Evolutionary conservation across 23 tunicate species (phyloP), one percentile per base, ranked within the genome.

Genomic region (Trididemnum nubilum): DNA sequence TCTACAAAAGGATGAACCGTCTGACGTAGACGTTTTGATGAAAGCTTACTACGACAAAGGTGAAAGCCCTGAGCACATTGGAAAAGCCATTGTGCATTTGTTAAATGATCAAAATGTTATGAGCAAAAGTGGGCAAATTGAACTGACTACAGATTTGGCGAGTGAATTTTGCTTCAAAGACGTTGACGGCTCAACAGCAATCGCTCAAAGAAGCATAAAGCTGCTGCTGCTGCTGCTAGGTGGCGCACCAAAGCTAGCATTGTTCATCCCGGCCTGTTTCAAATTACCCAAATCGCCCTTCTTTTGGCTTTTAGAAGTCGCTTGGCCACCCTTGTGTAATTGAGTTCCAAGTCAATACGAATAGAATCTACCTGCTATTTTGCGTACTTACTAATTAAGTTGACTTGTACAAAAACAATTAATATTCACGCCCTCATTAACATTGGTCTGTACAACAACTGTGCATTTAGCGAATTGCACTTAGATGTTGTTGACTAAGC

Each of bases 131-230:
- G 89, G 89, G 19, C 51, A 89, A 44, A 78, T 84, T 21, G 19
- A 78, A 12, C 34, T 79, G 35, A 77, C 89, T 52, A 89, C 85
- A 22, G 95, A 89, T 44, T 5, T 89, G 0, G 95, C 83, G 19
- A 70, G 33, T 28, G 81, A 84, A 59, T 78, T 34, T 40, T 30
- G 40, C 1, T 60, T 84, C 31, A 60, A 33, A 24, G 95, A 89
- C 67, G 69, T 75, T 64, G 86, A 79, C 54, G 95, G 95, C 9
- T 44, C 54, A 44, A 44, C 54, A 7, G 12, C 54, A 44, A 15
- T 15, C 9, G 9, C 15, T 44, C 54, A 44, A 44, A 44, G 15
- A 44, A 44, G 54, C 54, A 7, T 44, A 7, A 44, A 15, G 15
- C 12, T 44, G 15, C 54, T 44, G 54, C 15, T n/a, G n/a, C n/a